Evolutionary conservation across 1,140 invertebrate genomes (phyloP).

Genomic region (Metopolophium dirhodum): DNA sequence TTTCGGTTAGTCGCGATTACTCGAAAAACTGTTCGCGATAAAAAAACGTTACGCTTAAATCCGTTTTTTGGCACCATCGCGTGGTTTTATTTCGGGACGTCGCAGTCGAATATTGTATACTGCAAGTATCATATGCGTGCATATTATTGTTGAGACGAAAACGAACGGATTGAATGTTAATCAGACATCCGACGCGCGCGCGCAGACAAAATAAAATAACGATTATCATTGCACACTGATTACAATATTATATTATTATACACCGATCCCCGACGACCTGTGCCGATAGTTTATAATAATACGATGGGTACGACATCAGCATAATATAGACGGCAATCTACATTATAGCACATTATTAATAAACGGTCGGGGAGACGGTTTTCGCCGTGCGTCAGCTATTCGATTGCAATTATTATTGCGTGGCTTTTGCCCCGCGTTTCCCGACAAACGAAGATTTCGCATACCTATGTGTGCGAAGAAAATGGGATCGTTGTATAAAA

Average conservation of each 20-base stretch:
- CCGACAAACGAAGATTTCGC: too few species aligned
- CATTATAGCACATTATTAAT: too few species aligned
- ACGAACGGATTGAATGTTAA: constrained; percentile 9
- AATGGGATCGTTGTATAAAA: too few species aligned
- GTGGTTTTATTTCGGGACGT: background rate
- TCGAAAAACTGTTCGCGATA: background rate
- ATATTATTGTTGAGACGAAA: background rate
- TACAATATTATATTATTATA: too few species aligned
- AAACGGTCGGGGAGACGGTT: too few species aligned
- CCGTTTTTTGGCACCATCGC: background rate
- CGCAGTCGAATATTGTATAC: background rate
- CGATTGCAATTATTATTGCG: too few species aligned
- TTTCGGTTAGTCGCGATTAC: background rate
- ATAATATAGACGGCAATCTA: too few species aligned
- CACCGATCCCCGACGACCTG: too few species aligned
- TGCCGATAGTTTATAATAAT: background rate
- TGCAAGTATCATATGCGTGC: background rate
- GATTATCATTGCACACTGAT: background rate
- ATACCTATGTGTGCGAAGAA: too few species aligned
- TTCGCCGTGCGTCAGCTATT: too few species aligned
- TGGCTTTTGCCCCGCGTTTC: too few species aligned
- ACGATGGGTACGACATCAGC: too few species aligned
- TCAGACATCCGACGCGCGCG: background rate
- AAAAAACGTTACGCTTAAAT: background rate
- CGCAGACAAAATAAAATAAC: background rate